Evolutionary conservation across 2,888 invertebrate genomes (phyloP).

Genomic region (Drosophila greeni): DNA sequence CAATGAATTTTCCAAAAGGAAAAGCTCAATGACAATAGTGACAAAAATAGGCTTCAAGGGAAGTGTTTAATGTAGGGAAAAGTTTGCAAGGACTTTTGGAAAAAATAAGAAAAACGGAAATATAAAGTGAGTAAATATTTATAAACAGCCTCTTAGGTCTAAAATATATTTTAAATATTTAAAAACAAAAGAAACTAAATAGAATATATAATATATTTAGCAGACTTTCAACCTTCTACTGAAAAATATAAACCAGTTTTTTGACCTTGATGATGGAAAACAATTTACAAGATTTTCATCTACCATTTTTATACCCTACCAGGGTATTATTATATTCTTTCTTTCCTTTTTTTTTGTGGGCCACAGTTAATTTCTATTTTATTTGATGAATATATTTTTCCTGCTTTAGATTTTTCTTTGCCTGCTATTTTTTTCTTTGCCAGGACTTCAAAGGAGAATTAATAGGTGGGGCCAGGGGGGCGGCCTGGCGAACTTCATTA

Average conservation of each 20-base stretch:
- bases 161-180: not conserved
- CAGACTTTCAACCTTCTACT: not conserved
- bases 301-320: conserved; percentile 6
- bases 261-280: conserved; percentile 31
- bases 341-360: conserved; percentile 35
- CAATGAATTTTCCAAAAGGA: conserved; percentile 2
- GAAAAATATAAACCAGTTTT: not conserved
- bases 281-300: conserved; percentile 55
- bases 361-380: conserved; percentile 71
- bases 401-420: conserved; percentile 48
- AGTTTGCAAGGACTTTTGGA: not conserved
- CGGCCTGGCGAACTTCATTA: conserved; percentile 64
- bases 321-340: not conserved
- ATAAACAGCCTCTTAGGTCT: no score
- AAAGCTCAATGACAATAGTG: conserved; percentile 5
- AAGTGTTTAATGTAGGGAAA: no score
- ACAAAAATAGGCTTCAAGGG: conserved; percentile 1
- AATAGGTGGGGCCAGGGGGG: conserved; percentile 45
- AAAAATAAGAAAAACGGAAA: not conserved
- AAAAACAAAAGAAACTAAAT: not conserved
- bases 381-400: conserved; percentile 69
- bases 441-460: conserved; percentile 44
- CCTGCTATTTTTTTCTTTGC: not conserved
- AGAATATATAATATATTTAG: no score
- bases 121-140: no score